Evolutionary conservation across 2,113 vertebrate genomes (phyloP), one percentile per base, ranked within the genome.

Genomic region (Heterocephalus glaber): DNA sequence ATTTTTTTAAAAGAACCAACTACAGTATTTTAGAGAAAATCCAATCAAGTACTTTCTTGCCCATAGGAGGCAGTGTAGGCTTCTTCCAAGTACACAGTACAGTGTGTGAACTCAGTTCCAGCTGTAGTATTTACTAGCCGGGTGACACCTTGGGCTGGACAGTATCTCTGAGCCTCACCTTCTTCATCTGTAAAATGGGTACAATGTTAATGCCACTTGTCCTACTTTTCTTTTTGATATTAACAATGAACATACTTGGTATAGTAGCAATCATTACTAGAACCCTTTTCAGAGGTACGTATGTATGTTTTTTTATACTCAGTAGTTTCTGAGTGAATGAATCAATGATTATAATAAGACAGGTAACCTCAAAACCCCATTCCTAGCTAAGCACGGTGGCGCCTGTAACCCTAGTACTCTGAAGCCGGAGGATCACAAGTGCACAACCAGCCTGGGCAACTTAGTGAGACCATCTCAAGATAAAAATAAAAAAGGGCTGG

Each of bases 71-170:
- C 2, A 74, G 66, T 58, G 49, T 54, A 17, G 24, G 16, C 17
- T 79, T 82, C 80, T 91, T 90, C 68, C 35, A 83, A 86, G 90
- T 49, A 30, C 74, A 47, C n/a, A 56, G 70, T 8, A 80, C 10
- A 82, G 54, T 79, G 66, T 58, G 16, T 88, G 58, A 95, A 58
- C 63, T 90, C 80, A 90, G 52, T 70, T 89, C 72, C 12, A 85
- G 61, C 20, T 70, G 44, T 68, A 92, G 47, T 0, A 61, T 19
- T 60, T 79, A 84, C 30, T 38, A 82, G 60, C 47, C 58, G 16
- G 22, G 30, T 44, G 61, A 94, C 35, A 54, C 26, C 12, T n/a
- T 26, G 65, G 80, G n/a, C 30, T 90, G 49, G 72, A 54, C 47
- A 60, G 56, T 47, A 54, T 52, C 52, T 95, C 66, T 61, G 74